Base-by-base conservation (phyloP, 1,140 invertebrate species). In the Trichomalopsis sarcophagae region DNA sequence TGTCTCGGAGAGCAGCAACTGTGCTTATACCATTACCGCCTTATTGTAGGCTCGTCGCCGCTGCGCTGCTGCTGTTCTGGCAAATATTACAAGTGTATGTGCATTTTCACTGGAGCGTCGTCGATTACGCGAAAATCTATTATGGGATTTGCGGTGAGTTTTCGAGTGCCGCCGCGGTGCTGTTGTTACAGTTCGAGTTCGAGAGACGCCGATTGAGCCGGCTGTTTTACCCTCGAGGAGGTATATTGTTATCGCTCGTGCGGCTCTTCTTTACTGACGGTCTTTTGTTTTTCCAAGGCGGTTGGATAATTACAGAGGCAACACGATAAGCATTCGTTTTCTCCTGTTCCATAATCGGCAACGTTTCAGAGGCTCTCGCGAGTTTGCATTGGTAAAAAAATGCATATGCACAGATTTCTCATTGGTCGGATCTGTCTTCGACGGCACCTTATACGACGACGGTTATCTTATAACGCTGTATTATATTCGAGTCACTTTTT, bases 121-220 rank as follows among this genome's bases (percentile, higher is more conserved):
- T 75, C 75, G 76, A 83, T 81, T 62, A 62, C 21, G 44, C n/a
- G 79, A 81, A 69, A 81, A 81, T 81, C 21, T 21, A 76, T 50
- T 36, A 36, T 36, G 27, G 14, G n/a, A 7, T 44, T 3, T 17
- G 77, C 77, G 55, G 50, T 21, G 30, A 17, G 14, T 33, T 55
- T 79, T 80, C 78, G 17, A n/a, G 13, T 17, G 13, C 50, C 14
- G 2, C 27, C 27, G 27, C 27, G 27, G 13, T 10, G 13, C 13
- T 55, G 17, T 55, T 55, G 17, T 21, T 55, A 21, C 55, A 17
- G 55, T 62, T 62, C 0, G 21, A 62, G 55, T n/a, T 62, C 55
- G 33, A 36, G 33, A 36, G 50, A 55, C 50, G 13, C 50, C 50
- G 50, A 47, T 47, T 47, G 44, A 10, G 33, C 33, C 9, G 40